Base-by-base conservation (phyloP, 2,888 invertebrate genomes). In the Drosophila phalerata region DNA sequence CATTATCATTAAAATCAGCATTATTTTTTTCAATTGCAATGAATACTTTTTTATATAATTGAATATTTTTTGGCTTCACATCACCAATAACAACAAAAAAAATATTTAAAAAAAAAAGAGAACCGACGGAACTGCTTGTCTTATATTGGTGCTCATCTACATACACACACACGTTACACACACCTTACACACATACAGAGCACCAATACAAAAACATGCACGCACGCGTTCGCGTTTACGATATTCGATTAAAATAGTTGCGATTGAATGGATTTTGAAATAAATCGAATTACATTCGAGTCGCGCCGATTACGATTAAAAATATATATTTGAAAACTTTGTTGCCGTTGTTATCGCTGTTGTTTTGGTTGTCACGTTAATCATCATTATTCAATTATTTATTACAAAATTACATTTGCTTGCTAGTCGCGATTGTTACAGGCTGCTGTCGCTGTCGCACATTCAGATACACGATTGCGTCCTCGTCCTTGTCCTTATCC, bases 221-320 rank as follows among this genome's bases (percentile, higher is more conserved):
- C 76, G 71, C 52, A 48, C 80, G 45, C 55, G 62, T 42, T 37
- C 57, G 43, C 79, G 66, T 58, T 60, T 66, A 55, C 85, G 63
- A 47, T 37, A 56, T 56, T 47, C 37, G 17, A 57, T 47, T 67
- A 72, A 42, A 60, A 69, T 71, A 53, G 57, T 67, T 61, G 64
- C 55, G 56, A 47, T 49, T 61, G 61, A 79, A 56, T 64, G n/a
- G 43, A 65, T 70, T 68, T 66, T 51, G 48, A 69, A 57, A 47
- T 45, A 56, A 60, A 58, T 69, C 45, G 60, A 62, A 62, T 51
- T 61, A 49, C 13, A 48, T 63, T 62, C 37, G 47, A 55, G 15
- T 32, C 61, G 49, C 32, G 34, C 19, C 47, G 38, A 55, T 48
- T 60, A 56, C 58, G 34, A 40, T n/a, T 34, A 2, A 34, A 49